Evolutionary conservation across 2,113 vertebrate genomes (phyloP), one percentile per base, ranked within the genome.

Genomic region (Hiodon alosoides): DNA sequence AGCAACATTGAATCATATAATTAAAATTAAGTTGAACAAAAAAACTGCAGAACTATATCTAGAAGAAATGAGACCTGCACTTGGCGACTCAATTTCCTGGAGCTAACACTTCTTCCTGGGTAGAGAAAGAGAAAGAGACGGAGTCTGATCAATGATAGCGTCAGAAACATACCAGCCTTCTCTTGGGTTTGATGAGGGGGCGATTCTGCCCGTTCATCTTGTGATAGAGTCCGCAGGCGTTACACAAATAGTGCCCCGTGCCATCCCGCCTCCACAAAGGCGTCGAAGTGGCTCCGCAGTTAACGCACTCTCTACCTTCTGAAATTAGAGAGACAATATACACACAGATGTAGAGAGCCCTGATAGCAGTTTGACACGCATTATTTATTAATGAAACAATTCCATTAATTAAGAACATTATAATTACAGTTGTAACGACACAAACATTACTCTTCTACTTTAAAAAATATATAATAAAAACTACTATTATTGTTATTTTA

Each of bases 191-290:
- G 88, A 99, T 99, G 83, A 99, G 93, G 57, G 97, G 97, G 75
- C 97, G 93, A 83, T 99, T 99, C 93, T 99, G 97, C 77, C 97
- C 97, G 0, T 99, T 99, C 97, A 99, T 99, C 91, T 99, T 99
- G 90, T 99, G 97, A 89, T 99, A 99, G 80, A 99, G 96, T 85
- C 97, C 97, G 74, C 97, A 99, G 90, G 97, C 97, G 50, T 99
- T 99, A 90, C 97, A 99, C 86, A 99, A 93, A 87, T 99, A 99
- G 90, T 99, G 97, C 50, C 97, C 97, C 0, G 97, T 98, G 82
- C 97, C 97, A 3, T 99, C 97, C 87, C 97, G 93, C 89, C 97
- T 91, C 97, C 97, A 99, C 83, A 99, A 91, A 10, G 97, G 97
- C 84, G 97, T 98, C 57, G 97, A 99, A 82, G 97, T 99, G 78